Evolutionary conservation across 2,113 vertebrate species (phyloP), one percentile per base, ranked within the genome.

Genomic region (Psophia crepitans): DNA sequence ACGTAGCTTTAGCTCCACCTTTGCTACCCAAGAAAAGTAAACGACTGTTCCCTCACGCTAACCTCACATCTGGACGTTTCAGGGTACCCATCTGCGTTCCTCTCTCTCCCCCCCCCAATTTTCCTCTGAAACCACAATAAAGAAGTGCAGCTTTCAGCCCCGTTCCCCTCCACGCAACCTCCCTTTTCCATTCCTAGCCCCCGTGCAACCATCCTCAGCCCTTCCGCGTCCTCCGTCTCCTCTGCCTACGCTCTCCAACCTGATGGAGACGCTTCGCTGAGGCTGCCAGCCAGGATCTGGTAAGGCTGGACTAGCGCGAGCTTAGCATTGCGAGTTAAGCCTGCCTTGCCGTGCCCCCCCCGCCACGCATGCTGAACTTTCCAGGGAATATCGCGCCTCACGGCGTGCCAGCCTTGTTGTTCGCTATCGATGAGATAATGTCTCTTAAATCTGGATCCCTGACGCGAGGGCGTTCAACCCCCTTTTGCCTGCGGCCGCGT

Each of bases 391-490:
- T 63, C 14, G 5, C 4, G 33, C 86, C 94, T 33, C 75, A 15
- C 5, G 28, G 22, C 24, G 7, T 88, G 97, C 93, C 96, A 33
- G 78, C 94, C 94, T 65, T 65, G 91, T 33, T 95, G 97, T 71
- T 71, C 87, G 3, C 97, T 73, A 6, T 68, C 75, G 74, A 93
- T 97, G 98, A 98, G 97, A 96, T 98, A 96, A 98, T n/a, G 97
- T 96, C 97, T 98, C 97, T 97, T 89, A 89, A 95, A 90, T 96
- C 95, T 79, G 95, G 75, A 97, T 91, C 58, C 6, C 82, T 96
- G 97, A 97, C 97, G 97, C 32, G 22, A 94, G 77, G 57, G 46
- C 15, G 24, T 94, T 70, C 95, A 94, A 23, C 56, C 71, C 94
- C 68, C 41, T 56, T 8, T 14, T 4, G 46, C 89, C 46, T 4